Percentiles rank a stretch among this genome's conserved stretches.
phyloP scores from a whole-genome alignment of 2,113 vertebrate species.

The Alligator mississippiensis region DNA sequence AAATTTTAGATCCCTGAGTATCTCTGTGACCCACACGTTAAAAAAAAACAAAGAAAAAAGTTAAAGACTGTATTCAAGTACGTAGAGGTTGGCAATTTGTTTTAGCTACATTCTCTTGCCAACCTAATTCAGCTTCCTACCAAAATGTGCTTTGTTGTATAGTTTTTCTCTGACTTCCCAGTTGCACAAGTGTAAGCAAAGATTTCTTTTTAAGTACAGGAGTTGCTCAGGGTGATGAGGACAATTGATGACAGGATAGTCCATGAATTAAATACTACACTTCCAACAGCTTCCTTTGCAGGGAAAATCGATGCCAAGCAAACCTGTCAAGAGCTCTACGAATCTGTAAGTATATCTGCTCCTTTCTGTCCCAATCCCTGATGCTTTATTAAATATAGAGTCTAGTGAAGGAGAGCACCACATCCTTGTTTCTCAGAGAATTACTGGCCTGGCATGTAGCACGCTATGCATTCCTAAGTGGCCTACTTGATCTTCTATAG shows the following conservation, averaged over 20 bases:
- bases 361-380: neutral
- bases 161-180: neutral
- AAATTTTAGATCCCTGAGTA: too few relatives aligned
- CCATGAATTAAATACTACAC: conserved; percentile 93
- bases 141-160: neutral
- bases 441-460: rapidly evolving
- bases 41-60: too few relatives aligned
- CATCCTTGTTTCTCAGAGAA: neutral
- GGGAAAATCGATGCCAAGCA: conserved; percentile 91
- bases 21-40: neutral
- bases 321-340: conserved; percentile 95
- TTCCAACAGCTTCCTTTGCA: conserved; percentile 96
- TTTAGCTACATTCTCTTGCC: neutral
- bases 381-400: rapidly evolving
- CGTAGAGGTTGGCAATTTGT: rapidly evolving
- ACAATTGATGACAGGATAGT: conserved; percentile 96
- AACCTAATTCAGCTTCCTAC: neutral
- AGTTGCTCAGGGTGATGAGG: conserved; percentile 93
- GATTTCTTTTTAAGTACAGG: conserved; percentile 77
- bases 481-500: rapidly evolving
- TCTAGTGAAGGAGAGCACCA: neutral
- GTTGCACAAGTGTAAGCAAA: neutral
- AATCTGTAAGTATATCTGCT: conserved; percentile 87
- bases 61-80: too few relatives aligned
- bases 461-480: rapidly evolving